phyloP scores from a whole-genome alignment of 1,140 invertebrate genomes.

The Drosophila insularis region DNA sequence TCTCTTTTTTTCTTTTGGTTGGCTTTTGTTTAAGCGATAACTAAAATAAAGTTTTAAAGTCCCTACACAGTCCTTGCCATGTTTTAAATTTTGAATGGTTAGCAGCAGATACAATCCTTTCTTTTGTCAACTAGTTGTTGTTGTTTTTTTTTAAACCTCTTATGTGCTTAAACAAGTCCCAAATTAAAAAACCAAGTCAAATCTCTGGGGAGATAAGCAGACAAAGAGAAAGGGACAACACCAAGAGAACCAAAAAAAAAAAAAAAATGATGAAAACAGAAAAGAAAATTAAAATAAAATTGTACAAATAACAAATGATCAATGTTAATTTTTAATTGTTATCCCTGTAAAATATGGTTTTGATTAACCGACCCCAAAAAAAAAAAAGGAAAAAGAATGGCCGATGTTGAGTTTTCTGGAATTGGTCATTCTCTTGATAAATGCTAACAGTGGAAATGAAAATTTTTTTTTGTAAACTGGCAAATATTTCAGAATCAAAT shows the following conservation, averaged over 20 bases:
- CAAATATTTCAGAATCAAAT: not conserved
- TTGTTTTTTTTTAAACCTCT: slow-evolving; percentile 13
- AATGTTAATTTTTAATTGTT: slow-evolving; percentile 19
- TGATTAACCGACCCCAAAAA: not conserved
- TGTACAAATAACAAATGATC: slow-evolving; percentile 17
- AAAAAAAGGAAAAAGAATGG: not conserved
- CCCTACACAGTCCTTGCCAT: slow-evolving; percentile 5
- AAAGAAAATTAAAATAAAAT: slow-evolving; percentile 18
- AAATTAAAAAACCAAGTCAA: slow-evolving; percentile 19
- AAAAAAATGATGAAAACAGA: not conserved
- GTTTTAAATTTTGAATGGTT: not conserved
- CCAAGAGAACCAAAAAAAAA: not conserved
- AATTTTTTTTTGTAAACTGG: too few relatives aligned
- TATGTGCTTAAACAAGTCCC: slow-evolving; percentile 14
- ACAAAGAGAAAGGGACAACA: not conserved
- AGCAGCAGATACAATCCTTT: slow-evolving; percentile 2
- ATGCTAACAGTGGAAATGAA: too few relatives aligned
- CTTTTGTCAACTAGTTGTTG: slow-evolving; percentile 5
- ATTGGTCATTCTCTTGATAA: not conserved
- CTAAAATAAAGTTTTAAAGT: slow-evolving; percentile 68
- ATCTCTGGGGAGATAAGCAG: slow-evolving; percentile 7
- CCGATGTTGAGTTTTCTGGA: not conserved
- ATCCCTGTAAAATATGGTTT: slow-evolving; percentile 8
- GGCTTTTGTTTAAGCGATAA: slow-evolving; percentile 69
- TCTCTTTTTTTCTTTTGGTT: slow-evolving; percentile 8